These are phyloP conservation scores for Hipposideros armiger DNA, from an alignment of 2,113 vertebrate species.

Conservation along the genomic window DNA sequence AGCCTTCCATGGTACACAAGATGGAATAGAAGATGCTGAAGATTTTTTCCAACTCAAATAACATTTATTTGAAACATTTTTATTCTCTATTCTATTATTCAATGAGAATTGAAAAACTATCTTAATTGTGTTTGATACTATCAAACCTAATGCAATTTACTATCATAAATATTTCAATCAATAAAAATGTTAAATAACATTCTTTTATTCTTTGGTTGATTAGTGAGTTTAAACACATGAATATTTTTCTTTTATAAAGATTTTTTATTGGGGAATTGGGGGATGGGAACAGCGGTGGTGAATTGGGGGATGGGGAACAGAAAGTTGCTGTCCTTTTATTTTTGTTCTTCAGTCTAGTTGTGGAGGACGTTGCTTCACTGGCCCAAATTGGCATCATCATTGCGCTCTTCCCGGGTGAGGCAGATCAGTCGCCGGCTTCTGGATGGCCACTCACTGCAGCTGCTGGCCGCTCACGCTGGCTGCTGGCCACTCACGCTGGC, in stretches of 20 bases:
- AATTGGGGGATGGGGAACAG: too few relatives aligned
- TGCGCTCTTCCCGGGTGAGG: too few relatives aligned
- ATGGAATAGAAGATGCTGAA: background rate
- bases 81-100: background rate
- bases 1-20: background rate
- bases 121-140: background rate
- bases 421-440: too few relatives aligned
- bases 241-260: background rate
- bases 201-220: background rate
- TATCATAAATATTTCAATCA: background rate
- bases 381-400: too few relatives aligned
- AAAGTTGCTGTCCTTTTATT: too few relatives aligned
- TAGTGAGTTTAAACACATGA: background rate
- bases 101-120: background rate
- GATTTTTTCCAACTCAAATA: background rate
- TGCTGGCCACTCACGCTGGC: too few relatives aligned
- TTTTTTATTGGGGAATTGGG: too few relatives aligned
- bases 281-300: too few relatives aligned
- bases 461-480: too few relatives aligned
- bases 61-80: background rate
- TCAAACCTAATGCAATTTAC: background rate
- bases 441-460: too few relatives aligned
- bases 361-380: too few relatives aligned
- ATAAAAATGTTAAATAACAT: background rate
- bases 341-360: too few relatives aligned